Base-by-base conservation (phyloP, 2,113 vertebrate species). In the Nansenia antarctica region DNA sequence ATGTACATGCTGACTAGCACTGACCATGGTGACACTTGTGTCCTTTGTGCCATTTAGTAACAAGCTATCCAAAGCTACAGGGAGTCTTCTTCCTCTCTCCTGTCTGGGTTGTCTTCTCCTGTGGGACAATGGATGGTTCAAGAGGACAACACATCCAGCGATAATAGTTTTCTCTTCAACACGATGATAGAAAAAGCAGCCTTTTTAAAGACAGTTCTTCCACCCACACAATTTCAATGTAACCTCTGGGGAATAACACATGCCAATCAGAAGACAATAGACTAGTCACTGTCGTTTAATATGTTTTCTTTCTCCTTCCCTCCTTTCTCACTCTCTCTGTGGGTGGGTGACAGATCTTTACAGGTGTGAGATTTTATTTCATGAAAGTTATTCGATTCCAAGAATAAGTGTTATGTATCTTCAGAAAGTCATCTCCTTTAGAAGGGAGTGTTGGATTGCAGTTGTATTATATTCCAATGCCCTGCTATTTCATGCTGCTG, bases 321-420 rank as follows among this genome's bases (percentile, higher is more conserved):
- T 73, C 55, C 24, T 74, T 27, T 52, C 47, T 18, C 18, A n/a
- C 47, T 20, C 47, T 69, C 66, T 61, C 64, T 39, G 64, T 70
- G 79, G 76, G 74, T 71, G 80, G 72, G 47, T 27, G 60, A 73
- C 75, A 79, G 58, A 15, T 76, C 70, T 82, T 86, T 87, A 79
- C 47, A 80, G 80, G 83, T 86, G 87, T 80, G 85, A 86, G 73
- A 79, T 83, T 80, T 82, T 35, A 78, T 62, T 79, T 82, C 60
- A 69, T 67, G 53, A 54, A 3, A 65, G 55, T 42, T 52, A 62
- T 14, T 39, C 79, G 31, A 35, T n/a, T 78, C 74, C 70, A 75
- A 78, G 68, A 70, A 78, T n/a, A n/a, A n/a, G n/a, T n/a, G n/a
- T n/a, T n/a, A 85, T 78, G 80, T 69, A 47, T 15, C 64, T 57